phyloP scores from a whole-genome alignment of 2,797 vertebrate genomes.

The Peromyscus melanophrys region DNA sequence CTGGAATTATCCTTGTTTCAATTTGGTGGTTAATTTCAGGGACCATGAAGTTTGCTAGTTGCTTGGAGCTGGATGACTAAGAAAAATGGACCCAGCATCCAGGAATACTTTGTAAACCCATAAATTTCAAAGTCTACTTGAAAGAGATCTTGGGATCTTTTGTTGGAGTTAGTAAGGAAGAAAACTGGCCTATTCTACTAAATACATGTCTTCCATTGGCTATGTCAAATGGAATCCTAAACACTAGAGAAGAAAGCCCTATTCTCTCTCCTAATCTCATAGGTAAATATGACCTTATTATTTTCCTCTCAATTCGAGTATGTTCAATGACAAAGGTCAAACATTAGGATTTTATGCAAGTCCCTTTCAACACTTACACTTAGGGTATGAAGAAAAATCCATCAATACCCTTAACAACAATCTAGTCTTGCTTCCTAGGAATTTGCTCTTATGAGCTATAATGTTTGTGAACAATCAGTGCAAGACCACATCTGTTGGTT shows the following conservation, averaged over 20 bases:
- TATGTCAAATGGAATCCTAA: not conserved
- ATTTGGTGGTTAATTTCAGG: conserved; percentile 80
- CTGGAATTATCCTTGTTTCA: conserved; percentile 81
- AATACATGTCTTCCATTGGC: not conserved
- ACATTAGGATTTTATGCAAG: conserved; percentile 33
- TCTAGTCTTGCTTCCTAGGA: not conserved
- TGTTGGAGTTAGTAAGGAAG: conserved; percentile 57
- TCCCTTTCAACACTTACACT: conserved; percentile 46
- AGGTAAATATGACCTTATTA: not conserved
- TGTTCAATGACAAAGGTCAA: conserved; percentile 15
- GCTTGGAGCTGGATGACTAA: conserved; percentile 67
- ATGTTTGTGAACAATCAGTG: not conserved
- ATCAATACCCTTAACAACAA: conserved; percentile 30
- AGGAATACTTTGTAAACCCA: conserved; percentile 66
- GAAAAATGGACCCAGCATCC: conserved; percentile 68
- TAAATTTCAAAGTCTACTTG: conserved; percentile 57
- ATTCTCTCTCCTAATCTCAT: not conserved
- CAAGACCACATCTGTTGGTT: conserved; percentile 32
- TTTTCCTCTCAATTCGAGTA: not conserved
- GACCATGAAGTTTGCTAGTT: conserved; percentile 75
- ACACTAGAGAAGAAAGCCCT: not conserved
- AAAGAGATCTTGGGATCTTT: conserved; percentile 50
- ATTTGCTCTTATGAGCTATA: not conserved
- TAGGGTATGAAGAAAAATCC: conserved; percentile 11
- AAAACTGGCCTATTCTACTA: not conserved